Percentiles rank a stretch among this genome's conserved stretches.
Conservation (phyloP, 2,797 vertebrate species). For the Phalloptychus januarius region DNA sequence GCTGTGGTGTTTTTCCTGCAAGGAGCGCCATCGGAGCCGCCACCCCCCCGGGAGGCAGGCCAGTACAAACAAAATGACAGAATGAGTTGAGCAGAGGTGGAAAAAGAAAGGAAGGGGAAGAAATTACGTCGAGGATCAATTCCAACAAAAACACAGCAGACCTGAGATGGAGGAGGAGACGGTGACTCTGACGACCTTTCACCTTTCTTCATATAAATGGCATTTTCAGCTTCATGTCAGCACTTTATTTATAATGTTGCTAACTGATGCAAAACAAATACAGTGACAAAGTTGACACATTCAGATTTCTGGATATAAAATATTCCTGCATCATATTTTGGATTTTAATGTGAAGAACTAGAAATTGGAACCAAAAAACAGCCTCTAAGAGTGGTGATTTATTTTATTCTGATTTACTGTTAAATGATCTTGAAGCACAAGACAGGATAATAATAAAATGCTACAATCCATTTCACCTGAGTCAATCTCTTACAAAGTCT, state of each 20-base stretch:
- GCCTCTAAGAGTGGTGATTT: not conserved
- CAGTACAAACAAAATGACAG: slow-evolving; percentile 65
- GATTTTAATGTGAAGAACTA: not conserved
- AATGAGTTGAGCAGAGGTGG: slow-evolving; percentile 37
- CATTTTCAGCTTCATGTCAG: not conserved
- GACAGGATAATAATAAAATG: not conserved
- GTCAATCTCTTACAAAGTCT: not conserved
- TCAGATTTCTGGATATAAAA: not conserved
- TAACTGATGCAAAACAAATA: not conserved
- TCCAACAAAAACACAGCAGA: slow-evolving; percentile 61
- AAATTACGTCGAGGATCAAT: slow-evolving; percentile 34
- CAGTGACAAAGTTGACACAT: not conserved
- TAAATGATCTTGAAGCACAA: not conserved
- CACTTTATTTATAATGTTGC: not conserved
- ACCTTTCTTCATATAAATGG: not conserved
- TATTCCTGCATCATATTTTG: not conserved
- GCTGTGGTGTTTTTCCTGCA: slow-evolving; percentile 59
- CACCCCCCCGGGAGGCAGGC: slow-evolving; percentile 39
- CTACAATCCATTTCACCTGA: not conserved
- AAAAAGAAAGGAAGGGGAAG: slow-evolving; percentile 30
- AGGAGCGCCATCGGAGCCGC: slow-evolving; percentile 52
- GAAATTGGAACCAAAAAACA: not conserved
- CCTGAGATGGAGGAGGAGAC: not conserved
- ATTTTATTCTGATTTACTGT: not conserved
- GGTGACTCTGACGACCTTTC: slow-evolving; percentile 32